phyloP scores from a whole-genome alignment of 1,140 invertebrate genomes.

The Parapsyche elsis region DNA sequence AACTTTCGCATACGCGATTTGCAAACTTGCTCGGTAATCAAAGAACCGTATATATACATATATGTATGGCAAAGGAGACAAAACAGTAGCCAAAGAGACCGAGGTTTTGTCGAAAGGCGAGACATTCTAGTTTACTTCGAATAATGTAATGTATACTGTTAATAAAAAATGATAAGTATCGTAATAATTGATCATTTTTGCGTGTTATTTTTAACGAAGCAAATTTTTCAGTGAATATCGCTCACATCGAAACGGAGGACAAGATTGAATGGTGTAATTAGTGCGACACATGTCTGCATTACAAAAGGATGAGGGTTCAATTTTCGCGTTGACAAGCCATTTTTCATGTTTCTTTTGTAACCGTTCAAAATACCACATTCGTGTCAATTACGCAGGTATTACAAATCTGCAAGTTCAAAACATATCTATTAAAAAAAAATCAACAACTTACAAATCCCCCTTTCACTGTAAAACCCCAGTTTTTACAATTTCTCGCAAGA shows the following conservation, averaged over 20 bases:
- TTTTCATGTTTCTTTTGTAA: conserved; percentile 17
- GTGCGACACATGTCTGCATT: not conserved
- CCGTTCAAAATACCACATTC: not conserved
- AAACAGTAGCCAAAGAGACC: not conserved
- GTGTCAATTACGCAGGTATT: not conserved
- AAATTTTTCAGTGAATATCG: not conserved
- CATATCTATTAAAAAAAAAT: not conserved
- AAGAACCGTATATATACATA: conserved; percentile 19
- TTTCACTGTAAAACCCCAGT: conserved; percentile 27
- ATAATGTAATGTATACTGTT: not conserved
- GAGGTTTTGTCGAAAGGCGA: not conserved
- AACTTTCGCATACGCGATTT: conserved; percentile 26
- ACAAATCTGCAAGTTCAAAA: not conserved
- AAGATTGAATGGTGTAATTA: conserved; percentile 29
- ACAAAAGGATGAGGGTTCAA: conserved; percentile 28
- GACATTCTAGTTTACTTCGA: too few relatives aligned
- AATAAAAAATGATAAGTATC: not conserved
- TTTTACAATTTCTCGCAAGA: not conserved
- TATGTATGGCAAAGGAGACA: not conserved
- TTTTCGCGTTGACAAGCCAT: conserved; percentile 22
- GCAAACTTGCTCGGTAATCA: conserved; percentile 2
- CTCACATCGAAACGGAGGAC: not conserved
- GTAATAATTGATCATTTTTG: not conserved
- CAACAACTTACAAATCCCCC: not conserved
- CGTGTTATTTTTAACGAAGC: too few relatives aligned